Base-by-base conservation (phyloP, 2,113 vertebrate species). In the Colaptes auratus region DNA sequence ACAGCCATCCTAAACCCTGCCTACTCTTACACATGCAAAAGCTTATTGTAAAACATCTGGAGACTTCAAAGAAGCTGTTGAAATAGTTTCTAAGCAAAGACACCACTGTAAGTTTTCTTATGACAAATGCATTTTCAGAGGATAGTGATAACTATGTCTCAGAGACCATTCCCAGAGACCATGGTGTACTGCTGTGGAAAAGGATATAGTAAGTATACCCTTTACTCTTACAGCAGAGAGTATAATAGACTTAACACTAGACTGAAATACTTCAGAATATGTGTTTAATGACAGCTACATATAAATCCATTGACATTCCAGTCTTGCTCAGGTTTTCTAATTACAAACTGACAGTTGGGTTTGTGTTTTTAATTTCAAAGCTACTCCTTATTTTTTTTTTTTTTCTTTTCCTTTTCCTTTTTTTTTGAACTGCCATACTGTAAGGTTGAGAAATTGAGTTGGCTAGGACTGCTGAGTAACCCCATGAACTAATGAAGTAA, bases 401-500 rank as follows among this genome's bases (percentile, higher is more conserved):
- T 31, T 35, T 42, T 52, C 73, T 59, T n/a, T n/a, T 20, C 12
- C 5, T 42, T 42, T 42, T 42, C 14, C 42, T 30, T 16, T 13
- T 25, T 46, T 25, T n/a, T 48, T 55, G 10, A 89, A 86, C 88
- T 91, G 72, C 80, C 86, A 81, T 96, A 84, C 67, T 94, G 93
- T 97, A 94, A 90, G 92, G 89, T 96, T 96, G 96, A 97, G 97
- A 96, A 82, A 97, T 93, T 94, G 95, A 97, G 78, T 97, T 97
- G 96, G 97, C 97, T 93, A 64, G 81, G 90, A 95, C 87, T 96
- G 96, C 97, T 96, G 97, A 96, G 97, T 97, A 98, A 98, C 97
- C 97, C 97, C 95, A 95, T 97, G 98, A 98, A 98, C 97, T 97
- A 97, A 97, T 97, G 98, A 98, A 98, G 97, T 98, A 97, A 98